Evolutionary conservation across 2,797 vertebrate genomes (phyloP).

Genomic region (Calcarius lapponicus): DNA sequence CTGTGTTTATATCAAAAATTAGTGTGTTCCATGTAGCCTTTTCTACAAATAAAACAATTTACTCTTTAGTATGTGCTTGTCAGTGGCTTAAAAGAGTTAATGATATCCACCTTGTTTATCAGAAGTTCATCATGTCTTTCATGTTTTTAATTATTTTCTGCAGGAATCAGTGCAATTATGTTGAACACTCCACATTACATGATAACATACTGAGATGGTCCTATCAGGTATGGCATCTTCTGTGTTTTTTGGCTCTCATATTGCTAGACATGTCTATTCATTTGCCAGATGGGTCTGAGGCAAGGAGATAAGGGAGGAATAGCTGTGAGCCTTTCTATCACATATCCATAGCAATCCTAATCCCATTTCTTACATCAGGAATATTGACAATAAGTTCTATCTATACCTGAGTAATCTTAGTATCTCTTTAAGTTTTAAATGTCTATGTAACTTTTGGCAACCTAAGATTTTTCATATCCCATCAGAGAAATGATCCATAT

Average conservation of each 20-base stretch:
- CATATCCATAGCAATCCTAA: neutral
- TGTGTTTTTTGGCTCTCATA: neutral
- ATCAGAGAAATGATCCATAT: neutral
- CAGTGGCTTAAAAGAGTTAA: neutral
- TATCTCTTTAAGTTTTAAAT: neutral
- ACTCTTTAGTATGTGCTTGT: neutral
- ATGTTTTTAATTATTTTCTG: neutral
- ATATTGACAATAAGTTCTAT: neutral
- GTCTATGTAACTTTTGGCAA: neutral
- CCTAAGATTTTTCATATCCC: neutral
- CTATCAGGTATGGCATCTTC: constrained; percentile 68
- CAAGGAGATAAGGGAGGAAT: neutral
- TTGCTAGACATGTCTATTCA: neutral
- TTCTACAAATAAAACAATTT: neutral
- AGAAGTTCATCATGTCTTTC: neutral
- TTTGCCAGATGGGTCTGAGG: neutral
- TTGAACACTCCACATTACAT: constrained; percentile 2
- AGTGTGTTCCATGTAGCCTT: neutral
- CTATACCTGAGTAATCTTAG: neutral
- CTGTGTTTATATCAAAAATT: neutral
- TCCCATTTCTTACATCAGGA: neutral
- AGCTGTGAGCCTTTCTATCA: neutral
- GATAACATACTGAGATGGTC: constrained; percentile 59
- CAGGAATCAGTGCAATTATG: constrained; percentile 37
- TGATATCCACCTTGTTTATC: neutral